phyloP scores from a whole-genome alignment of 2,113 vertebrate genomes.

The Cromileptes altivelis region DNA sequence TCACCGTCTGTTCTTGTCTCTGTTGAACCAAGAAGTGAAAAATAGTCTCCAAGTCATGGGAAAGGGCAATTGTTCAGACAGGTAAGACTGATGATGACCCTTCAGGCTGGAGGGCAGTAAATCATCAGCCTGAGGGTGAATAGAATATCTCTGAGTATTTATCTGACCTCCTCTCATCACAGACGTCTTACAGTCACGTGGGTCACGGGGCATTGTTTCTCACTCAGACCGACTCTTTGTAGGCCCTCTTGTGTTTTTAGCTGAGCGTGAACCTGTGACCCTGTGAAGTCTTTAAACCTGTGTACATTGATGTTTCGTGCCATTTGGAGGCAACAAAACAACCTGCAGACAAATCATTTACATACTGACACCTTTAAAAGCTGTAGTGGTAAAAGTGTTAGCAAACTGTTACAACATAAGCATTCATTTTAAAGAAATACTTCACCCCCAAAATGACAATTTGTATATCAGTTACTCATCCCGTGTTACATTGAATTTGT shows the following conservation, averaged over 20 bases:
- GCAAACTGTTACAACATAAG: not conserved
- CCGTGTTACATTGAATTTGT: no score
- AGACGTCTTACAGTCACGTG: conserved; percentile 15
- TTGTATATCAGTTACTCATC: no score
- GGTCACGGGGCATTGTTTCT: not conserved
- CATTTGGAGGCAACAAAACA: not conserved
- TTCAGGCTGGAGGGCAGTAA: conserved; percentile 38
- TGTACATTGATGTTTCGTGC: not conserved
- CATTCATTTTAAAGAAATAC: no score
- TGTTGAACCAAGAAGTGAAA: conserved; percentile 17
- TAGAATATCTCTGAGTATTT: conserved; percentile 26
- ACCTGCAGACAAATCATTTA: not conserved
- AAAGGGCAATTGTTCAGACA: conserved; percentile 28
- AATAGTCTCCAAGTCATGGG: conserved; percentile 16
- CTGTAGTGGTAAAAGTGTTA: not conserved
- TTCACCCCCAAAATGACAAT: no score
- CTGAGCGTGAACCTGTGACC: not conserved
- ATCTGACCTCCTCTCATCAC: conserved; percentile 22
- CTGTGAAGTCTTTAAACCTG: not conserved
- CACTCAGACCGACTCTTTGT: not conserved
- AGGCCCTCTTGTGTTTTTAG: not conserved
- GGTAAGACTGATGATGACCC: conserved; percentile 45
- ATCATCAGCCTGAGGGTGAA: conserved; percentile 66
- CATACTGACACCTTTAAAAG: not conserved
- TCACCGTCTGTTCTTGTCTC: not conserved